Base-by-base conservation (phyloP, 2,797 vertebrate genomes). In the Oreonectes daqikongensis region DNA sequence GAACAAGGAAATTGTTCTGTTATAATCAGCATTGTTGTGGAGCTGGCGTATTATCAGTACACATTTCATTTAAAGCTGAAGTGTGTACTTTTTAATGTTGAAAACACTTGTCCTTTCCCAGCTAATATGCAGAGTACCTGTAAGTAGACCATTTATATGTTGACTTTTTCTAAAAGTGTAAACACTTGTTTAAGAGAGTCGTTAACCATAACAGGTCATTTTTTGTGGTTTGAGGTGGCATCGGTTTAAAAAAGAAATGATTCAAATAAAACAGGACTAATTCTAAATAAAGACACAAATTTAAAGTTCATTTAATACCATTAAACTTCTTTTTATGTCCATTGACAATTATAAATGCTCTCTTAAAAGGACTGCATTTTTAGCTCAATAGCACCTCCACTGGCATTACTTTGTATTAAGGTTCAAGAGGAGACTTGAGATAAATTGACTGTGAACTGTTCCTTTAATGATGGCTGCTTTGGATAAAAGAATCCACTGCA, bases 321-420 rank as follows among this genome's bases (percentile, higher is more conserved):
- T 35, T n/a, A 64, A 40, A 42, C 48, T 10, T 10, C 35, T 2
- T 42, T 12, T n/a, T n/a, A n/a, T n/a, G n/a, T n/a, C n/a, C n/a
- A n/a, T n/a, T 14, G 22, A 30, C 48, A 42, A 20, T 55, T 38
- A 65, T 12, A 42, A 63, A 75, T 63, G 24, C 24, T 66, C 11
- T 50, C 12, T 28, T n/a, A 18, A 35, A 22, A 4, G 11, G n/a
- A 10, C 7, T 11, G 30, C 60, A 66, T 71, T 80, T 71, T 69
- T 71, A 48, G 72, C 67, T 46, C 59, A 71, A 80, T 44, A 71
- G 78, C 78, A 65, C 72, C 67, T 66, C 52, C 22, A 50, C 59
- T 66, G 72, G 60, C n/a, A 7, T 53, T 3, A 69, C 24, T 44
- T 14, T 7, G 15, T 17, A 9, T 71, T 44, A 65, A 12, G 28